phyloP scores from a whole-genome alignment of 2,888 invertebrate genomes.

The Yponomeuta cagnagella region DNA sequence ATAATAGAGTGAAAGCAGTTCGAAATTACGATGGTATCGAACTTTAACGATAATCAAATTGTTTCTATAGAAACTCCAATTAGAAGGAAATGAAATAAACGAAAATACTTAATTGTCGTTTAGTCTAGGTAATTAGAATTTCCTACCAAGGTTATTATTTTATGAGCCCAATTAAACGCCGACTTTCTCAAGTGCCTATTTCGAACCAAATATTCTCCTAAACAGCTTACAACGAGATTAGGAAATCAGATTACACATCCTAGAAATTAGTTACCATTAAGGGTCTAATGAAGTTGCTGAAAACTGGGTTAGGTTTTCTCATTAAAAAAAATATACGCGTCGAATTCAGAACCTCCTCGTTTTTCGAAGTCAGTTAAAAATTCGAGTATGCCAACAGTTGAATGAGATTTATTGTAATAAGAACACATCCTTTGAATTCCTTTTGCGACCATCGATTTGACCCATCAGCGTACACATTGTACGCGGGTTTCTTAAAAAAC shows the following conservation, averaged over 20 bases:
- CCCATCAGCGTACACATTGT: too few relatives aligned
- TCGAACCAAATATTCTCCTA: background rate
- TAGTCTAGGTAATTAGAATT: background rate
- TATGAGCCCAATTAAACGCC: background rate
- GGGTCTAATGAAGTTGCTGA: too few relatives aligned
- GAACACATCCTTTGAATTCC: too few relatives aligned
- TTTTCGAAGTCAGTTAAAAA: too few relatives aligned
- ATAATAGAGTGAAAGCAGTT: background rate
- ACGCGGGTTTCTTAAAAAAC: too few relatives aligned
- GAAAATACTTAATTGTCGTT: background rate
- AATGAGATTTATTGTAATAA: too few relatives aligned
- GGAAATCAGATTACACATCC: background rate
- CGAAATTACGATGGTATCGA: background rate
- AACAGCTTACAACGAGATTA: background rate
- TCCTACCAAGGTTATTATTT: background rate
- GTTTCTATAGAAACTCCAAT: background rate
- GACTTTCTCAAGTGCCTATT: background rate
- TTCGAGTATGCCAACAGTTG: too few relatives aligned
- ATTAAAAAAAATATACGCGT: too few relatives aligned
- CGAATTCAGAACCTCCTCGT: too few relatives aligned
- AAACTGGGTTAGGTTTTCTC: too few relatives aligned
- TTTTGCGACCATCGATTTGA: too few relatives aligned
- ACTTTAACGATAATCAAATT: conserved; percentile 2
- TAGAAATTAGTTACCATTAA: background rate
- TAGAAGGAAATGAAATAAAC: background rate